A percentile compares a stretch with the other conserved stretches of the same genome.
Evolutionary conservation across 2,113 vertebrate genomes (phyloP).

Genomic region (Crotalus tigris): DNA sequence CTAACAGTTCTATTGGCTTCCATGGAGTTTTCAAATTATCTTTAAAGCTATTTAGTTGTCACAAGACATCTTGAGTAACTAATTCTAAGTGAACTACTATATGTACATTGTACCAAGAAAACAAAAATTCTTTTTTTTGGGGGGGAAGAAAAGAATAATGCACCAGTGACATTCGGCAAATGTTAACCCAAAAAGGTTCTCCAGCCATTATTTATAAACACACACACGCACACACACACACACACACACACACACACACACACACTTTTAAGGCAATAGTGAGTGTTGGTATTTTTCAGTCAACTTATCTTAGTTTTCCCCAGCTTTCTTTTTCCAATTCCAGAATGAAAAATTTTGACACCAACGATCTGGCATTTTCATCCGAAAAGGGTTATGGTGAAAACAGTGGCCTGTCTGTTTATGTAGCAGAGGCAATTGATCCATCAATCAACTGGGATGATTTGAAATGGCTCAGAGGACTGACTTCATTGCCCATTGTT

Average conservation of each 20-base stretch:
- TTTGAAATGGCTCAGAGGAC: conserved; percentile 82
- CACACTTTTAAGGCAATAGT: not conserved
- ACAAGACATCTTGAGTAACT: not conserved
- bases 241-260: not conserved
- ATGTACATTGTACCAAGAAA: not conserved
- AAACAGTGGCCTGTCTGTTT: conserved; percentile 86
- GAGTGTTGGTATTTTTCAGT: not conserved
- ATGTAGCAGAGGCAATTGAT: conserved; percentile 86
- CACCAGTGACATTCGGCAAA: not conserved
- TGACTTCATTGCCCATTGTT: conserved; percentile 85
- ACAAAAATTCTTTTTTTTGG: not conserved
- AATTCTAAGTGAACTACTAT: not conserved
- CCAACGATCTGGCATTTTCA: conserved; percentile 81
- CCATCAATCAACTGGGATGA: conserved; percentile 85
- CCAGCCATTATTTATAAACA: not conserved
- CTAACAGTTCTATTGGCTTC: not conserved
- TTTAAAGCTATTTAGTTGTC: not conserved
- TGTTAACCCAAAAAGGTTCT: not conserved
- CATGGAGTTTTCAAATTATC: not conserved
- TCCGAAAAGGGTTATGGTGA: conserved; percentile 79
- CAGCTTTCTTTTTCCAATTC: not conserved
- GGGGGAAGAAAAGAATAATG: not conserved
- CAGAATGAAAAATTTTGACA: conserved; percentile 91
- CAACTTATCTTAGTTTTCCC: not conserved
- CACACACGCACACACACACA: not conserved